Evolutionary conservation across 64 coral and sea anemone species (phyloP).

Genomic region (Stichodactyla helianthus): DNA sequence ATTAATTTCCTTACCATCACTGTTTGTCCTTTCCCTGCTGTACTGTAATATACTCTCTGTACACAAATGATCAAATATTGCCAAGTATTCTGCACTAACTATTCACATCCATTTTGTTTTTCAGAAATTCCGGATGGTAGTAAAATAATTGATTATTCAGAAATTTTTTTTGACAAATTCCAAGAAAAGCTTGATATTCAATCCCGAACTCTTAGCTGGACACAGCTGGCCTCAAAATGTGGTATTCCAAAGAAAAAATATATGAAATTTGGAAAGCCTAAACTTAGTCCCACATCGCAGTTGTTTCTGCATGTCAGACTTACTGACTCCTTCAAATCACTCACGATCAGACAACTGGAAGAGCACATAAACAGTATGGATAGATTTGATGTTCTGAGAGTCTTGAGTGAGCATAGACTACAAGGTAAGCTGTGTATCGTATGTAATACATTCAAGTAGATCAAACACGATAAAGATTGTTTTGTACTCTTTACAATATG

Average conservation of each 20-base stretch:
- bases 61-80: too few species aligned
- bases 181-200: conserved; percentile 12
- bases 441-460: too few species aligned
- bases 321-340: background rate
- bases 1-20: too few species aligned
- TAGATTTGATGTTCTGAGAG: background rate
- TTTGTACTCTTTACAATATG: too few species aligned
- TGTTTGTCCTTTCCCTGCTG: too few species aligned
- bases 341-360: background rate
- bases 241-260: background rate
- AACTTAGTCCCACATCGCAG: background rate
- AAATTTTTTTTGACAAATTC: background rate
- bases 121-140: background rate
- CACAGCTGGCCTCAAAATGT: background rate
- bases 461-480: too few species aligned
- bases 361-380: background rate
- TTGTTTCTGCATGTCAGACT: background rate
- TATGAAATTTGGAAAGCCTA: conserved; percentile 9
- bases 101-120: background rate
- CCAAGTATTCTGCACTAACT: too few species aligned
- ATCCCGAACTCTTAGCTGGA: background rate
- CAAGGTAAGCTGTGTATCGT: background rate
- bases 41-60: too few species aligned
- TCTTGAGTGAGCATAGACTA: background rate
- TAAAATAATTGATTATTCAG: background rate